A percentile compares a stretch with the other conserved stretches of the same genome.
Conservation (phyloP, 2,888 invertebrate genomes). For the Drosophila stalkeri region DNA sequence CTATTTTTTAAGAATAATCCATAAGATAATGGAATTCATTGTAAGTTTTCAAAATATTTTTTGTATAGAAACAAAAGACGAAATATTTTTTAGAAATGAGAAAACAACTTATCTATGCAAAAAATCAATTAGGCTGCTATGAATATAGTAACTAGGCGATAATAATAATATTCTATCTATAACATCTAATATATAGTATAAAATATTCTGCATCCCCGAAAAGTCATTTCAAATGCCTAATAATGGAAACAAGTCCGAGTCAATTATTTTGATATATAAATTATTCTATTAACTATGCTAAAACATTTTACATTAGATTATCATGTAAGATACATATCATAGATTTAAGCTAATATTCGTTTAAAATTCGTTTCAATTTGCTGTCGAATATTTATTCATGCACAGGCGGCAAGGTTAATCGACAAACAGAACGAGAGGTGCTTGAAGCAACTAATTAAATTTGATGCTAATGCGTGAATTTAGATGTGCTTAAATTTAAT, state of each 20-base stretch:
- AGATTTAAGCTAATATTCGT: neutral
- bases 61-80: too few species aligned
- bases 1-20: too few species aligned
- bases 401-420: conserved; percentile 13
- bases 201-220: neutral
- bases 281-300: neutral
- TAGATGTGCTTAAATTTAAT: conserved; percentile 51
- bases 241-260: rapidly evolving
- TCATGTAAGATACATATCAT: neutral
- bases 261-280: neutral
- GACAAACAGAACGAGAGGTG: neutral
- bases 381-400: neutral
- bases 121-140: neutral
- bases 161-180: neutral
- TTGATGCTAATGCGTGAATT: conserved; percentile 57
- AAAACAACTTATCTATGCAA: neutral
- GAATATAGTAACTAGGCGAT: neutral
- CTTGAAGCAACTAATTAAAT: conserved; percentile 44
- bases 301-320: too few species aligned
- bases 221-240: neutral
- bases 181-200: neutral
- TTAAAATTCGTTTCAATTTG: neutral
- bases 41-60: too few species aligned
- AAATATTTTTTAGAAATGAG: too few species aligned
- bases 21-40: neutral